Evolutionary conservation across 1,140 invertebrate genomes (phyloP).

Genomic region (Zaprionus gabonicus): DNA sequence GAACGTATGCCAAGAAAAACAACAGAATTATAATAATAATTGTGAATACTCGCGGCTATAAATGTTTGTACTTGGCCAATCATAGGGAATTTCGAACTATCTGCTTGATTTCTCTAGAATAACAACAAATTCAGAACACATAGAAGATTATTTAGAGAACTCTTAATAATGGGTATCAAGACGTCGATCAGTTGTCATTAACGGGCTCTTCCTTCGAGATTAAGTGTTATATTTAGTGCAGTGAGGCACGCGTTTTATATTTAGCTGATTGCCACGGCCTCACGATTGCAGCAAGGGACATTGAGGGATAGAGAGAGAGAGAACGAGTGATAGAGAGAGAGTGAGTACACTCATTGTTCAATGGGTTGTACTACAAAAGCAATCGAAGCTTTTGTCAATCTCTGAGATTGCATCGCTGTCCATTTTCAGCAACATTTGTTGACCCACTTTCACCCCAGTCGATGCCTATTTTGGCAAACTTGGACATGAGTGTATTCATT

Average conservation of each 20-base stretch:
- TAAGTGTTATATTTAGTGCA: slow-evolving; percentile 61
- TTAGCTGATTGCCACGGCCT: slow-evolving; percentile 70
- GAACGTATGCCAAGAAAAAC: slow-evolving; percentile 21
- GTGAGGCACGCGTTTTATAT: slow-evolving; percentile 79
- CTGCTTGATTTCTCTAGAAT: not conserved
- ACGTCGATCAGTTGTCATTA: not conserved
- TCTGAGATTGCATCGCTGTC: slow-evolving; percentile 29
- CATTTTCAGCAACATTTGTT: slow-evolving; percentile 63
- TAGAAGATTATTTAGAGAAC: not conserved
- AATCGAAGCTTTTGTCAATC: slow-evolving; percentile 56
- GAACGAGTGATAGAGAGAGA: slow-evolving; percentile 5
- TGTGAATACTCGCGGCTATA: slow-evolving; percentile 56
- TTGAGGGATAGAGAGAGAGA: slow-evolving; percentile 4
- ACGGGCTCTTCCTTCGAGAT: not conserved
- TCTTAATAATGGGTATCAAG: slow-evolving; percentile 3
- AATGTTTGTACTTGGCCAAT: not conserved
- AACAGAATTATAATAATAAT: slow-evolving; percentile 51
- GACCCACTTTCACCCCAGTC: slow-evolving; percentile 70
- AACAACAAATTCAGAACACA: not conserved
- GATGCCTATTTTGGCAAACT: slow-evolving; percentile 62
- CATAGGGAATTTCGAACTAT: not conserved
- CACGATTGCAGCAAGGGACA: slow-evolving; percentile 10
- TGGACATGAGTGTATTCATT: slow-evolving; percentile 26
- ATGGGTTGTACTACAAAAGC: slow-evolving; percentile 35
- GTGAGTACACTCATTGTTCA: slow-evolving; percentile 4